phyloP scores from a whole-genome alignment of 2,888 invertebrate genomes.

The Andrena marginata region DNA sequence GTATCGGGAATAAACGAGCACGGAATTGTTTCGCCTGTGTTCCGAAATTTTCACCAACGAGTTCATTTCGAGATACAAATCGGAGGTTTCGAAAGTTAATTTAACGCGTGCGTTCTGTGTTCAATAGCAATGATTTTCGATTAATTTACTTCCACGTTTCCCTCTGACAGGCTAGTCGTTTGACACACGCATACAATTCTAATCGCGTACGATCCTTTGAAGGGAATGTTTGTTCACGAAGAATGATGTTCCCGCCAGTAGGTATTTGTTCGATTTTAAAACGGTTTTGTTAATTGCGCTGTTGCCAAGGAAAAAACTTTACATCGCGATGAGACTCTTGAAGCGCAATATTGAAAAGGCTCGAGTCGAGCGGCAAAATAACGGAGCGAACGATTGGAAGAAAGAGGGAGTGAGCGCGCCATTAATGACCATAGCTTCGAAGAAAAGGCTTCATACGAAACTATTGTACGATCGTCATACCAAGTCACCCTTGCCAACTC shows the following conservation, averaged over 20 bases:
- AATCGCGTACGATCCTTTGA: not conserved
- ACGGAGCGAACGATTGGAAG: conserved; percentile 68
- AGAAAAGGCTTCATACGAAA: conserved; percentile 74
- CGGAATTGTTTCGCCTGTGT: conserved; percentile 16
- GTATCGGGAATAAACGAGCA: conserved; percentile 41
- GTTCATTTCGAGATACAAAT: conserved; percentile 29
- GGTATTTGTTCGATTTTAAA: too few species aligned
- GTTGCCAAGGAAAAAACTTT: conserved; percentile 46
- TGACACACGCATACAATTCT: not conserved
- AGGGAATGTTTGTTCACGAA: not conserved
- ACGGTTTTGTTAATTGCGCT: conserved; percentile 33
- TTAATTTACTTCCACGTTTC: conserved; percentile 24
- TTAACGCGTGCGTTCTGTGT: not conserved
- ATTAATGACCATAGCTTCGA: conserved; percentile 69
- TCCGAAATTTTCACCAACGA: conserved; percentile 21
- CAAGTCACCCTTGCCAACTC: conserved; percentile 75
- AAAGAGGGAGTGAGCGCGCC: conserved; percentile 41
- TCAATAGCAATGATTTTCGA: not conserved
- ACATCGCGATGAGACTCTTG: conserved; percentile 57
- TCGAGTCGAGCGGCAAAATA: conserved; percentile 64
- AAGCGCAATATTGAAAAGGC: conserved; percentile 52
- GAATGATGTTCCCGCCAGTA: too few species aligned
- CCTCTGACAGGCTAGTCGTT: not conserved
- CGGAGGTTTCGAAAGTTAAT: conserved; percentile 26
- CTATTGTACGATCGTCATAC: conserved; percentile 74